Percentiles rank a stretch among this genome's conserved stretches.
Evolutionary conservation across 2,797 vertebrate genomes (phyloP).

Genomic region (Sternarchorhynchus goeldii): DNA sequence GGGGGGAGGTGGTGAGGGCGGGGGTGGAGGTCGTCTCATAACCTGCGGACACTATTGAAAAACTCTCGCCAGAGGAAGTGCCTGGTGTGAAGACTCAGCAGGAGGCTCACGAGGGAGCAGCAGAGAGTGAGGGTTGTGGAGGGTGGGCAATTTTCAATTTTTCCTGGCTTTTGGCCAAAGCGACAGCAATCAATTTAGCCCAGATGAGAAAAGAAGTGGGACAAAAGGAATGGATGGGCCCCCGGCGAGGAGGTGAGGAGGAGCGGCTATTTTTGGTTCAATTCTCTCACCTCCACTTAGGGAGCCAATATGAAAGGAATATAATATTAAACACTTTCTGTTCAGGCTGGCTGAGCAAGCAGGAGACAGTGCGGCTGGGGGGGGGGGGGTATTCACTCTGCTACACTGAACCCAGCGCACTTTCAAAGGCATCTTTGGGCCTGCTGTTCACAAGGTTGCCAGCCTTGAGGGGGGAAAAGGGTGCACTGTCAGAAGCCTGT

Average conservation of each 20-base stretch:
- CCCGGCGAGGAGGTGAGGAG: constrained; percentile 57
- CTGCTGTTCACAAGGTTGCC: not conserved
- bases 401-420: not conserved
- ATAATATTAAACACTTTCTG: constrained; percentile 66
- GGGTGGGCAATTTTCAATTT: constrained; percentile 65
- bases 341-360: constrained; percentile 54
- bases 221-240: constrained; percentile 74
- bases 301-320: constrained; percentile 66
- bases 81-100: constrained; percentile 45
- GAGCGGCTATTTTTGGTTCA: constrained; percentile 74
- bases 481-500: constrained; percentile 10
- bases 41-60: constrained; percentile 51
- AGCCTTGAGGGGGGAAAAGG: constrained; percentile 1
- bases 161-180: constrained; percentile 69
- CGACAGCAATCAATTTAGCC: constrained; percentile 72
- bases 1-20: not conserved
- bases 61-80: constrained; percentile 47
- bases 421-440: constrained; percentile 22
- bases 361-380: constrained; percentile 20
- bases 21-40: constrained; percentile 26
- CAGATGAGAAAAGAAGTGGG: constrained; percentile 72
- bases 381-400: not conserved
- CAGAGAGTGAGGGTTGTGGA: not conserved
- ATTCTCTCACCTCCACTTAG: constrained; percentile 70
- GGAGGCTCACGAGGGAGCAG: constrained; percentile 18